phyloP scores from a whole-genome alignment of 2,888 invertebrate genomes.

The Acrocera orbiculus region DNA sequence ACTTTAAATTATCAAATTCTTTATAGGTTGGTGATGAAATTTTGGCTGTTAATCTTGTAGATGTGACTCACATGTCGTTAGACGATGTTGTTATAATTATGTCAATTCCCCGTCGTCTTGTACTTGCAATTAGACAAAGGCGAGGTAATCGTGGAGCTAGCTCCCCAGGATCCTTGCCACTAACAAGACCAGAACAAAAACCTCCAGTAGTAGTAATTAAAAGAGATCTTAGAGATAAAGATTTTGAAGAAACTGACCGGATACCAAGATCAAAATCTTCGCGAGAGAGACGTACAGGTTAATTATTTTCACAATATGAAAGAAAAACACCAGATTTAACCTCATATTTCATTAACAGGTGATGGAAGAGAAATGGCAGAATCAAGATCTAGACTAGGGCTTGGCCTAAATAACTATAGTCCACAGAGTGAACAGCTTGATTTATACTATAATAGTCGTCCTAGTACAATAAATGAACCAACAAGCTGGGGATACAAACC shows the following conservation, averaged over 20 bases:
- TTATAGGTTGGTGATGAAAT: conserved; percentile 89
- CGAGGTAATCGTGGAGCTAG: conserved; percentile 41
- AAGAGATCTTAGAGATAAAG: conserved; percentile 69
- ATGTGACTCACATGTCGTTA: conserved; percentile 92
- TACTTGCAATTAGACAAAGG: conserved; percentile 79
- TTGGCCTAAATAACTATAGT: conserved; percentile 47
- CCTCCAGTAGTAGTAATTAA: conserved; percentile 86
- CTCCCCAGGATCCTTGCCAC: conserved; percentile 30
- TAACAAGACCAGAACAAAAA: conserved; percentile 59
- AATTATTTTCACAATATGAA: conserved; percentile 18
- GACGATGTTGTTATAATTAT: conserved; percentile 99
- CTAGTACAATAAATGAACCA: conserved; percentile 37
- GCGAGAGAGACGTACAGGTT: conserved; percentile 34
- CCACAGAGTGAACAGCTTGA: conserved; percentile 52
- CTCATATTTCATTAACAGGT: conserved; percentile 31
- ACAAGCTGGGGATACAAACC: conserved; percentile 33
- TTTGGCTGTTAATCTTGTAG: conserved; percentile 91
- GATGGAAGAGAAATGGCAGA: conserved; percentile 65
- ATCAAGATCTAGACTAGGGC: conserved; percentile 55
- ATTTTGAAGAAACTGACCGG: conserved; percentile 44
- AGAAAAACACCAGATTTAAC: background rate
- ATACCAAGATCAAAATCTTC: conserved; percentile 32
- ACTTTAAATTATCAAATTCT: background rate
- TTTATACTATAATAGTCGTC: conserved; percentile 65
- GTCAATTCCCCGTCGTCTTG: conserved; percentile 92